Evolutionary conservation across 2,797 vertebrate genomes (phyloP).

Genomic region (Orestias chungarensis): DNA sequence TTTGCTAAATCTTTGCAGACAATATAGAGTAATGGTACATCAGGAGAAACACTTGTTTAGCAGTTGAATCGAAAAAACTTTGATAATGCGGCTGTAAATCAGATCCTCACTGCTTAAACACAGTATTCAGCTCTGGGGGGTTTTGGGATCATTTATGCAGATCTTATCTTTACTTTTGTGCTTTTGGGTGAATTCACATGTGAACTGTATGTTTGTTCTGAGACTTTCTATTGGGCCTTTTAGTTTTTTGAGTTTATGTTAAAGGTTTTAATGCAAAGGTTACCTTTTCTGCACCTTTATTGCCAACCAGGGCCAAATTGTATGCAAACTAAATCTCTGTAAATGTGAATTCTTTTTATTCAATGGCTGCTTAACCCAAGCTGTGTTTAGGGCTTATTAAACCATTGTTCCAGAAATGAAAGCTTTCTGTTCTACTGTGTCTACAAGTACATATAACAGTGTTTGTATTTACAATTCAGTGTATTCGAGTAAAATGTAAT

Average conservation of each 20-base stretch:
- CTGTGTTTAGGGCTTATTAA: neutral
- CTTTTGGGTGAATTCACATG: neutral
- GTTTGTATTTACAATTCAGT: neutral
- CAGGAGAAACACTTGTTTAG: neutral
- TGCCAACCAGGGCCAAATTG: too few relatives aligned
- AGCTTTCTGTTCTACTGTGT: neutral
- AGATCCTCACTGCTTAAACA: neutral
- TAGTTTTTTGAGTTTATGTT: too few relatives aligned
- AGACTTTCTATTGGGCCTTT: too few relatives aligned
- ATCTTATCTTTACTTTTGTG: neutral
- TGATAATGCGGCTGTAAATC: neutral
- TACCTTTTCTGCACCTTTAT: too few relatives aligned
- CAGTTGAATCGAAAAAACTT: neutral
- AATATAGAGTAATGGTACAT: neutral
- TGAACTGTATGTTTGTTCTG: too few relatives aligned
- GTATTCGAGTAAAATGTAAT: neutral
- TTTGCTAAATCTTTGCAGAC: neutral
- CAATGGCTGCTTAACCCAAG: neutral
- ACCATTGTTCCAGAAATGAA: neutral
- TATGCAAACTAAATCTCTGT: neutral
- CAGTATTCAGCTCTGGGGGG: neutral
- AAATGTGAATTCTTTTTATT: neutral
- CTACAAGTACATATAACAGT: too few relatives aligned
- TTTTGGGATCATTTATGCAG: neutral
- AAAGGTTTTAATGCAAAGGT: too few relatives aligned